Evolutionary conservation across 1,140 invertebrate species (phyloP), one percentile per base, ranked within the genome.

Genomic region (Eupristina koningsbergeri): DNA sequence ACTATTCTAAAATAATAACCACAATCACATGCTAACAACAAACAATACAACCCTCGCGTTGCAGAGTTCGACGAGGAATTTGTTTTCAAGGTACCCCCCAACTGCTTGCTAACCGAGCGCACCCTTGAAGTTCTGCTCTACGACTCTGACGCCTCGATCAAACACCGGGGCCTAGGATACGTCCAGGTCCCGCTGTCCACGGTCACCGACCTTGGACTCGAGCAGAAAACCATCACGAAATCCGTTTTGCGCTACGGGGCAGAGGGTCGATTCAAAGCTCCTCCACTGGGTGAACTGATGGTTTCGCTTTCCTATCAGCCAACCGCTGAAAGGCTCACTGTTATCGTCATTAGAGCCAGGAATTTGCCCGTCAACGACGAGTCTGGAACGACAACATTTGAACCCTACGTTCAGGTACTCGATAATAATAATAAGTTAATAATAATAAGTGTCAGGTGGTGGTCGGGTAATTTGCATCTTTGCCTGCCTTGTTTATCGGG

Each of bases 291-390:
- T 1, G 96, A 97, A 89, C 89, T 97, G 63, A 96, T 97, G 95
- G 95, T 97, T 87, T 97, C 96, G 0, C 91, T 97, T 1, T 96
- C 95, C 85, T 97, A 96, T 89, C 92, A 97, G 84, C 95, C 96
- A 11, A 96, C 95, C 64, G 96, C 96, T 45, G 96, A 96, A 87
- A 93, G 96, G 69, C 93, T 97, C 3, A 97, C 96, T 0, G 95
- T 97, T 7, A 96, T 97, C 26, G 94, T 97, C 17, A 95, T 97
- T 36, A 96, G 97, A 88, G 96, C 96, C 1, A 93, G 96, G 71
- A 97, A 97, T 90, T 91, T 97, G 5, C 94, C 94, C 0, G 91
- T 93, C 85, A 91, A 93, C 29, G 93, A 94, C 77, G 93, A 94
- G 77, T 92, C 92, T 8, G 88, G 92, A 17, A 93, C 92, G 58